These are phyloP conservation scores for Bombus difficillimus DNA, from an alignment of 1,140 invertebrate species.

Conservation along the genomic window DNA sequence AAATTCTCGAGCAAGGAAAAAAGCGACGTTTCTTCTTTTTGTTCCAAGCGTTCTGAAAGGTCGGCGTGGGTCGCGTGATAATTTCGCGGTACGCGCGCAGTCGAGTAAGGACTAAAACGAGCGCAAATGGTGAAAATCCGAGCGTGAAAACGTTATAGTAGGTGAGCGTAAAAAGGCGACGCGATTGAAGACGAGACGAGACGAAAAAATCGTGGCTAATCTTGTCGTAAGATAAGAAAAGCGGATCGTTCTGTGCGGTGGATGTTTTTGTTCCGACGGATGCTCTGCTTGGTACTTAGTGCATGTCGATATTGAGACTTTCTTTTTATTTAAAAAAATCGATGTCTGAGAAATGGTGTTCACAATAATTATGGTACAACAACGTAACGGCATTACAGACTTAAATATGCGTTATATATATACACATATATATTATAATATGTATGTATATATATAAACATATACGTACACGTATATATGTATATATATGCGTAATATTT, in stretches of 20 bases:
- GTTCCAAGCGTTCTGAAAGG: neutral
- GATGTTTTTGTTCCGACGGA: slow-evolving; percentile 47
- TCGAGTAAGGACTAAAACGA: slow-evolving; percentile 7
- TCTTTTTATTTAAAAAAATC: slow-evolving; percentile 81
- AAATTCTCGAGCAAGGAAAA: neutral
- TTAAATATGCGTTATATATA: slow-evolving; percentile 44
- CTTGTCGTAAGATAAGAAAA: neutral
- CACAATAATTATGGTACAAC: slow-evolving; percentile 81
- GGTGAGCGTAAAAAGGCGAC: neutral
- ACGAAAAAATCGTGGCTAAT: neutral
- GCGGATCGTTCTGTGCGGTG: slow-evolving; percentile 30
- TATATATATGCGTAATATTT: slow-evolving; percentile 59
- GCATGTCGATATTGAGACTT: slow-evolving; percentile 74
- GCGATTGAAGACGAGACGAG: slow-evolving; percentile 1
- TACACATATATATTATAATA: slow-evolving; percentile 30
- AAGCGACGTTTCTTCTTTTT: neutral
- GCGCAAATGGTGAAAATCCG: neutral
- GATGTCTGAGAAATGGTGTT: slow-evolving; percentile 82
- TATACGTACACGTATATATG: slow-evolving; percentile 6
- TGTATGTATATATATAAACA: slow-evolving; percentile 7
- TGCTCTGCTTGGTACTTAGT: slow-evolving; percentile 55
- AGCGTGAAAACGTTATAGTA: neutral
- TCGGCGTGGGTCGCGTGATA: neutral
- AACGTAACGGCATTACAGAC: slow-evolving; percentile 77
- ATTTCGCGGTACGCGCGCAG: neutral